Evolutionary conservation across 2,113 vertebrate species (phyloP).

Genomic region (Chionomys nivalis): DNA sequence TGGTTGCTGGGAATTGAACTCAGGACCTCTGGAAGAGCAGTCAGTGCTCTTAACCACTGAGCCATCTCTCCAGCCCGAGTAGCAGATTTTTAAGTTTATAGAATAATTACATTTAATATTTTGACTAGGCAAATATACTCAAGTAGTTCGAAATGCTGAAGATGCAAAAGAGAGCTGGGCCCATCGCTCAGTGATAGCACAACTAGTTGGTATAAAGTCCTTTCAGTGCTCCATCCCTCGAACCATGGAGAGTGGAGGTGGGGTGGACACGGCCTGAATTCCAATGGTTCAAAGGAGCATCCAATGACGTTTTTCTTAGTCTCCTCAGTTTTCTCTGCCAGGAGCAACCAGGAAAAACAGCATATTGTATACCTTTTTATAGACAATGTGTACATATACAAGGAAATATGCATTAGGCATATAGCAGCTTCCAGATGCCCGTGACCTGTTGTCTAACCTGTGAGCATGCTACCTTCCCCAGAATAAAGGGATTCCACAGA

Average conservation of each 20-base stretch:
- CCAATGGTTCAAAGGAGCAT: neutral
- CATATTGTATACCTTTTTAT: neutral
- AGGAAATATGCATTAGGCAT: neutral
- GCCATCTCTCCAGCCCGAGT: too few relatives aligned
- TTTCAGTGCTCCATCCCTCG: neutral
- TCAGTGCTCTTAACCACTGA: too few relatives aligned
- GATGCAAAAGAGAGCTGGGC: neutral
- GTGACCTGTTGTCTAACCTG: neutral
- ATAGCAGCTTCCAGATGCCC: neutral
- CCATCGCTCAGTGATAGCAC: neutral
- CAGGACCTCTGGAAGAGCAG: too few relatives aligned
- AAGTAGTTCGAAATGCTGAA: slow-evolving; percentile 6
- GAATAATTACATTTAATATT: slow-evolving; percentile 3
- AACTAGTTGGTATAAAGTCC: neutral
- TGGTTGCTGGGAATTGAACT: too few relatives aligned
- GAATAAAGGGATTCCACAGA: neutral
- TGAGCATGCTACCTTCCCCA: neutral
- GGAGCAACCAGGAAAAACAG: neutral
- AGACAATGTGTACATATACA: neutral
- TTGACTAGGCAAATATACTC: neutral
- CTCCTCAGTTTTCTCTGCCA: neutral
- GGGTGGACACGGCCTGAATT: neutral
- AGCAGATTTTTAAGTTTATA: neutral
- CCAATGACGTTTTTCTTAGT: neutral
- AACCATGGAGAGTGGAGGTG: neutral